Evolutionary conservation across 1,140 invertebrate species (phyloP).

Genomic region (Metaphire vulgaris): DNA sequence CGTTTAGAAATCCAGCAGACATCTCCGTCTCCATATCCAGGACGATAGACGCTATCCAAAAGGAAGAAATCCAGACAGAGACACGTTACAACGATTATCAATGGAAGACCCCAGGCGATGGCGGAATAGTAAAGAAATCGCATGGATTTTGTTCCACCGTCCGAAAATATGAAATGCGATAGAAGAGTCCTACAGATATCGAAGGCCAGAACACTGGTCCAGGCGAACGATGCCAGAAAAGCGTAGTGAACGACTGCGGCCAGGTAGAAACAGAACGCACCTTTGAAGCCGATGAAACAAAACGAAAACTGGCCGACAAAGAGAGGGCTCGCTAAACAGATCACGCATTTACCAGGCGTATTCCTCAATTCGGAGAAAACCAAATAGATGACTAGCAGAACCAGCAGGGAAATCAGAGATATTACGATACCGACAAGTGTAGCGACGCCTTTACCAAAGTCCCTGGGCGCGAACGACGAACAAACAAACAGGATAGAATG

Average conservation of each 20-base stretch:
- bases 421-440: conserved; percentile 33
- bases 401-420: conserved; percentile 35
- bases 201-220: conserved; percentile 58
- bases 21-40: not conserved
- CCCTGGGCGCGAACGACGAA: conserved; percentile 26
- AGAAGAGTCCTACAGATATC: conserved; percentile 61
- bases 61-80: conserved; percentile 50
- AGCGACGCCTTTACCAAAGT: too few relatives aligned
- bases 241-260: conserved; percentile 54
- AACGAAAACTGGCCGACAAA: conserved; percentile 53
- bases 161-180: conserved; percentile 30
- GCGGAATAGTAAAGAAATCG: conserved; percentile 55
- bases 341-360: conserved; percentile 54
- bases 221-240: conserved; percentile 57
- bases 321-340: conserved; percentile 51
- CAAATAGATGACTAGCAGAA: conserved; percentile 46
- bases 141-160: conserved; percentile 13
- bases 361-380: conserved; percentile 51
- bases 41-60: not conserved
- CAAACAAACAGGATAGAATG: not conserved
- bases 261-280: conserved; percentile 36
- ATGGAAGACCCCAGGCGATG: conserved; percentile 55
- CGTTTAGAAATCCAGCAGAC: conserved; percentile 33
- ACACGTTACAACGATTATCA: conserved; percentile 50
- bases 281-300: conserved; percentile 11